phyloP scores from a whole-genome alignment of 2,888 invertebrate species.

The Caradrina kadenii region DNA sequence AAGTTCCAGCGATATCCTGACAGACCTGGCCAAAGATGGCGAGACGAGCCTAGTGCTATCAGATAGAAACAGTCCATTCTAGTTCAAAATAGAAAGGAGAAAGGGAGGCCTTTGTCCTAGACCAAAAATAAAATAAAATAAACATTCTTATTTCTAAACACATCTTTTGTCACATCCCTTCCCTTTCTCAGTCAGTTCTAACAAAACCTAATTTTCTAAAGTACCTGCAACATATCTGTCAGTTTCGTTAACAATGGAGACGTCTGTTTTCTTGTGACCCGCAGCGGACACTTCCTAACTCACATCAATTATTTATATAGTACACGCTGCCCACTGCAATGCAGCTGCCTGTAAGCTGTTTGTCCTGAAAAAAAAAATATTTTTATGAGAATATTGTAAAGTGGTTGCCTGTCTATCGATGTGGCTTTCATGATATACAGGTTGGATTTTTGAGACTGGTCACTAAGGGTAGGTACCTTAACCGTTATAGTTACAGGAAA shows the following conservation, averaged over 20 bases:
- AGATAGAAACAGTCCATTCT: too few relatives aligned
- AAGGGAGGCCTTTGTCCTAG: too few relatives aligned
- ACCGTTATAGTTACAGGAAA: too few relatives aligned
- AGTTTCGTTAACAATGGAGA: conserved; percentile 47
- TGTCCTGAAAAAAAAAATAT: neutral
- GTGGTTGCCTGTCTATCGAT: neutral
- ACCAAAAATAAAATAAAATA: too few relatives aligned
- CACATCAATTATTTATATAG: conserved; percentile 57
- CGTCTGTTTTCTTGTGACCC: conserved; percentile 16
- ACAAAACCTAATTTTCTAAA: neutral
- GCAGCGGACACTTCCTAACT: conserved; percentile 38
- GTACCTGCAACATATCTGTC: conserved; percentile 9
- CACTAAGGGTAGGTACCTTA: too few relatives aligned
- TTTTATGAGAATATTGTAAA: neutral
- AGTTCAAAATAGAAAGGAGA: too few relatives aligned
- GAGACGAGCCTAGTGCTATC: too few relatives aligned
- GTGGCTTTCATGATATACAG: too few relatives aligned
- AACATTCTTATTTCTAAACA: neutral
- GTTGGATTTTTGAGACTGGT: too few relatives aligned
- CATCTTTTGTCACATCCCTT: too few relatives aligned
- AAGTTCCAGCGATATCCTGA: too few relatives aligned
- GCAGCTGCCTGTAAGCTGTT: conserved; percentile 36
- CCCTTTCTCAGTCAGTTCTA: neutral
- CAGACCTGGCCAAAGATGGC: too few relatives aligned
- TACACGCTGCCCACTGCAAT: conserved; percentile 41